Base-by-base conservation (phyloP, 2,888 invertebrate species). In the Andrena chrysosceles region DNA sequence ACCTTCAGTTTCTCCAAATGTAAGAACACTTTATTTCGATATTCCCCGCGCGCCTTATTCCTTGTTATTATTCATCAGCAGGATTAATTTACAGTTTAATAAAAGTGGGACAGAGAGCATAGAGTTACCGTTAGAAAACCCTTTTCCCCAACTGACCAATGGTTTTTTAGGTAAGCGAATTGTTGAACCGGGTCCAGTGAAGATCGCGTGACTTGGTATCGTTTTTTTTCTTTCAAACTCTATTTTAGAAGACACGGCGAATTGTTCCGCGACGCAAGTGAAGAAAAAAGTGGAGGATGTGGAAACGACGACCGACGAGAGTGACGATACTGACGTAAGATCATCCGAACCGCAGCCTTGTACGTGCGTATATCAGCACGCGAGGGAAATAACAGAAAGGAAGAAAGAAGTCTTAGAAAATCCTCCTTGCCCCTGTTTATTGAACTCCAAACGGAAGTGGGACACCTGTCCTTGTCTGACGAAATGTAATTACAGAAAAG, bases 361-460 rank as follows among this genome's bases (percentile, higher is more conserved):
- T 84, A 85, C 90, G 4, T 93, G 93, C 35, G 90, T 92, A 33
- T 92, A 91, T 80, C 88, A 91, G 59, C 93, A 92, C 8, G 90
- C 90, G 16, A 90, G 86, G 67, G 91, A 92, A 74, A 89, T 93
- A 59, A 87, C 87, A 31, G 90, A 92, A 33, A 81, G 90, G 74
- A 88, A 91, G 71, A 86, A 87, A 77, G 83, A 90, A 73, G 86
- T 90, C 23, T 74, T 87, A n/a, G 89, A 91, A 78, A 91, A 89
- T 82, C 91, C 92, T 23, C 93, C 92, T 10, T 93, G 93, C 86
- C 89, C 90, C 10, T 93, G 93, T 88, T 86, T 93, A 67, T 71
- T 93, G 13, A 92, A 92, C 60, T 89, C 92, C 1, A 89, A 89
- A 72, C 89, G 90, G 73, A 90, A 90, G 67, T 89, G 90, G 75